Evolutionary conservation across 2,888 invertebrate genomes (phyloP).

Genomic region (Petrolisthes manimaculis): DNA sequence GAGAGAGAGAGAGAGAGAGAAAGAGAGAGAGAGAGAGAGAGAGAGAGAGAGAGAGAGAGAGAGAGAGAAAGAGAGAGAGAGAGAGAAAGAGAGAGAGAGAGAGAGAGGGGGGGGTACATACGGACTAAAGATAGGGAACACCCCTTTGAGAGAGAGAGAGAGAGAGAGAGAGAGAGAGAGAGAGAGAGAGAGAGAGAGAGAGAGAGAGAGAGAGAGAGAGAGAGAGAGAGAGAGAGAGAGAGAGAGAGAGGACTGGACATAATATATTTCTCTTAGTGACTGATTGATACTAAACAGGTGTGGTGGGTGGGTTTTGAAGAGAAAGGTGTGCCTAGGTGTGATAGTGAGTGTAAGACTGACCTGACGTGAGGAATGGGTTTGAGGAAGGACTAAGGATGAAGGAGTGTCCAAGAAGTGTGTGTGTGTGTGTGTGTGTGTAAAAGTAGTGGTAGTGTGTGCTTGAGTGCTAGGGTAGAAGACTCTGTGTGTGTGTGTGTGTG

Average conservation of each 20-base stretch:
- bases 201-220: background rate
- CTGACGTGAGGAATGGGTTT: background rate
- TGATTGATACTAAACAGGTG: background rate
- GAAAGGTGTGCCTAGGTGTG: background rate
- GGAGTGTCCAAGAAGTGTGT: too few species aligned
- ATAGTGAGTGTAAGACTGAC: background rate
- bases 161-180: constrained; percentile 3
- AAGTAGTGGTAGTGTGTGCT: too few species aligned
- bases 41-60: background rate
- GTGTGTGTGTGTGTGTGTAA: too few species aligned
- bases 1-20: background rate
- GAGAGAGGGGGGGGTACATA: background rate
- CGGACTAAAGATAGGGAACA: background rate
- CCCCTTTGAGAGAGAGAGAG: constrained; percentile 1
- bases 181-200: constrained; percentile 6
- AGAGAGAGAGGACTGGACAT: background rate
- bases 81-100: background rate
- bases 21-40: background rate
- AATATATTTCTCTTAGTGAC: background rate
- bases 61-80: background rate
- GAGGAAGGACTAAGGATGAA: too few species aligned
- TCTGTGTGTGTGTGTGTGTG: too few species aligned
- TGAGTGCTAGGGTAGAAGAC: too few species aligned
- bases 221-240: too few species aligned
- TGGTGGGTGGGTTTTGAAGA: background rate